Conservation (phyloP, 2,797 vertebrate species). For the Catamblyrhynchus diadema region DNA sequence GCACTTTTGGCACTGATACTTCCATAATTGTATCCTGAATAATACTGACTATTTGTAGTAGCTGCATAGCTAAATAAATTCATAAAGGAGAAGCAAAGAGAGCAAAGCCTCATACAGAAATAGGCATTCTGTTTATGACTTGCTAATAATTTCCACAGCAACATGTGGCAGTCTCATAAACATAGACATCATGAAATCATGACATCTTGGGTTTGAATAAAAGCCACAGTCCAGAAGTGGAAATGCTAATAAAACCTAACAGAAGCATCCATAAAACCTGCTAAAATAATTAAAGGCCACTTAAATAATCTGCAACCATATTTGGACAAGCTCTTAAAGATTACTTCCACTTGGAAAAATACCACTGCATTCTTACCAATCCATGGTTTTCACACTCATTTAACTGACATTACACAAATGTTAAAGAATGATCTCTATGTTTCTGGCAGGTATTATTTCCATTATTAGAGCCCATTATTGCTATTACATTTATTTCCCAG, state of each 20-base stretch:
- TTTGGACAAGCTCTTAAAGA: conserved; percentile 27
- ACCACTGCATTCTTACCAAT: neutral
- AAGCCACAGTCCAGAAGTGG: neutral
- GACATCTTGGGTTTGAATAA: neutral
- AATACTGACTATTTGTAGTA: neutral
- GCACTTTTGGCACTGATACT: neutral
- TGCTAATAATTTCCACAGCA: neutral
- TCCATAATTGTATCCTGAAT: neutral
- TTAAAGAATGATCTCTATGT: conserved; percentile 13
- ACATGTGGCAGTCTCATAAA: neutral
- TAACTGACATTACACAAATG: neutral
- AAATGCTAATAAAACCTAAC: conserved; percentile 20
- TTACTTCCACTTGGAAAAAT: conserved; percentile 47
- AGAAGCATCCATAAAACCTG: neutral
- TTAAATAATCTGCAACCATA: conserved; percentile 23
- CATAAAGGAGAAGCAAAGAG: neutral
- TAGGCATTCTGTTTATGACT: neutral
- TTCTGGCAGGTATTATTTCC: neutral
- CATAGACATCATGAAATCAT: neutral
- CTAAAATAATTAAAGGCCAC: conserved; percentile 25
- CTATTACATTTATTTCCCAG: conserved; percentile 16
- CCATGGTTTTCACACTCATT: conserved; percentile 9
- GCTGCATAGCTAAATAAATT: neutral
- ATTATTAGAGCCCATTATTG: neutral
- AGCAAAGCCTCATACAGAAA: neutral